These are phyloP conservation scores for Equus quagga DNA, from an alignment of 2,113 vertebrate species.

Conservation along the genomic window DNA sequence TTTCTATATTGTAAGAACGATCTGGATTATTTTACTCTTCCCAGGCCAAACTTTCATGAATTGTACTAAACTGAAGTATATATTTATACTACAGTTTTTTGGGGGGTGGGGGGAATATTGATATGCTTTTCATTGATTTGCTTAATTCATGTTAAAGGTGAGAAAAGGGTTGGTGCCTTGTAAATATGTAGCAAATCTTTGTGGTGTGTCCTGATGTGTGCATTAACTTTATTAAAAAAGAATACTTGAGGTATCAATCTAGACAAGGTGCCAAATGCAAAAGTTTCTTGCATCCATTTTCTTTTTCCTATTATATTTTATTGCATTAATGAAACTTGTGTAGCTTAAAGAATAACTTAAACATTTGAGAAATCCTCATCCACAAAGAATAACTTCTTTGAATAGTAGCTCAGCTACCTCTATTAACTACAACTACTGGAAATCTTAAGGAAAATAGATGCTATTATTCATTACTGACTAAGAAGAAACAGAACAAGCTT, in stretches of 20 bases:
- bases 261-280: constrained; percentile 92
- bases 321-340: constrained; percentile 86
- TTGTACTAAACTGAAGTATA: constrained; percentile 89
- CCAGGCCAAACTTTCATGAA: constrained; percentile 88
- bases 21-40: constrained; percentile 90
- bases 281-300: constrained; percentile 89
- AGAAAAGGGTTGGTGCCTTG: constrained; percentile 92
- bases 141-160: constrained; percentile 86
- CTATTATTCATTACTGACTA: constrained; percentile 80
- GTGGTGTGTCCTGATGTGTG: constrained; percentile 89
- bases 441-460: constrained; percentile 87
- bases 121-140: constrained; percentile 86
- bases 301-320: constrained; percentile 87
- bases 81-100: constrained; percentile 86
- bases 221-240: constrained; percentile 90
- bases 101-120: constrained; percentile 78
- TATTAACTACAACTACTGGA: constrained; percentile 88
- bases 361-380: constrained; percentile 86
- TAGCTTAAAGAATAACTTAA: constrained; percentile 86
- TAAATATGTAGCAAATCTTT: constrained; percentile 91
- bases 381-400: constrained; percentile 84
- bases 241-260: constrained; percentile 90
- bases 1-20: constrained; percentile 90
- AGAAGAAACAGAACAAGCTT: constrained; percentile 76
- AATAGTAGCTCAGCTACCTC: constrained; percentile 89